Evolutionary conservation across 2,113 vertebrate genomes (phyloP), one percentile per base, ranked within the genome.

Genomic region (Microcebus lehilahytsara): DNA sequence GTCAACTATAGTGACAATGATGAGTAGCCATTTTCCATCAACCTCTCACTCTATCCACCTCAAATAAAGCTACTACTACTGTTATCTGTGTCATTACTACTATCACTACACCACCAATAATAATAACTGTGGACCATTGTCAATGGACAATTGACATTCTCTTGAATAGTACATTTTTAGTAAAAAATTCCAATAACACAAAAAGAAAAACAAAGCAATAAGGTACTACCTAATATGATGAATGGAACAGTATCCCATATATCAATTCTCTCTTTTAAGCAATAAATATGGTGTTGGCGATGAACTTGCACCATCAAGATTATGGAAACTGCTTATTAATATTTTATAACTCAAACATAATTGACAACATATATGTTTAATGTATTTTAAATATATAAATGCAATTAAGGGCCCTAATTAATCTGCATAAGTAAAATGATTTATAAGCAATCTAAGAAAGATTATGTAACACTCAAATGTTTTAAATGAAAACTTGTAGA

Each of bases 261-360:
- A 56, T 19, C 53, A 56, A 6, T 56, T 56, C 16, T 56, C 19
- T 56, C 53, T 56, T 56, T 56, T 53, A 94, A 95, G 87, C 42
- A 74, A 56, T 9, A 92, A 93, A 40, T 17, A 30, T 66, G 72
- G 86, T 27, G 2, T 53, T 95, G 30, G 95, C 90, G 81, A 92
- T 1, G 79, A 37, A 66, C 23, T 93, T 60, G 85, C 89, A 66
- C 87, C 80, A 78, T 37, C 97, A 56, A 56, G 13, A 78, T 77
- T 91, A 49, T 5, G 3, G 66, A 92, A 97, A 17, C 4, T 89
- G 3, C 19, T 37, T 83, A 53, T 93, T 97, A 85, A 74, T 83
- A 88, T 94, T 96, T 96, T 60, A 49, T 6, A 46, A 93, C 32
- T 89, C 30, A 92, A 94, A 66, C 42, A 42, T 89, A 93, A 71